Evolutionary conservation across 2,888 invertebrate species (phyloP).

Genomic region (Drosophila siamana): DNA sequence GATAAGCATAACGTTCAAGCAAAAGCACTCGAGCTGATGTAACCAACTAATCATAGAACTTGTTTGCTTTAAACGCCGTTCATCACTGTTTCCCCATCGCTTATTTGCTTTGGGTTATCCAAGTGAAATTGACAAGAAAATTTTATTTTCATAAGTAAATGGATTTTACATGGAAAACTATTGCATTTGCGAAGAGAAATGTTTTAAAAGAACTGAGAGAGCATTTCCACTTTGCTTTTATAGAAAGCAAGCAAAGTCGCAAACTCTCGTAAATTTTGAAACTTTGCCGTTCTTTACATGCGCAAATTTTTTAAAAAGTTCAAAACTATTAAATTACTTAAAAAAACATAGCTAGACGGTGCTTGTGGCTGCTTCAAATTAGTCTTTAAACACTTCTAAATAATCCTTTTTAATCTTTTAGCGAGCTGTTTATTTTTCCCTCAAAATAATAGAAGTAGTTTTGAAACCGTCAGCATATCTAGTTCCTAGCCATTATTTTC

Average conservation of each 20-base stretch:
- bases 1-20: not conserved
- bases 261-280: too few species aligned
- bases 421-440: too few species aligned
- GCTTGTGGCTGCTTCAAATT: too few species aligned
- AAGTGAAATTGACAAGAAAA: not conserved
- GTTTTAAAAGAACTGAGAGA: not conserved
- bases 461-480: not conserved
- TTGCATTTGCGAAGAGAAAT: not conserved
- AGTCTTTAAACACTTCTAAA: too few species aligned
- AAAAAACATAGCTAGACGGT: too few species aligned
- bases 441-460: not conserved
- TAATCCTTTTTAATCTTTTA: too few species aligned
- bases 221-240: not conserved
- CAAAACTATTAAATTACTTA: too few species aligned
- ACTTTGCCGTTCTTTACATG: too few species aligned
- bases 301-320: too few species aligned
- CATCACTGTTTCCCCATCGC: not conserved
- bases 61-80: not conserved
- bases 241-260: too few species aligned
- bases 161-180: not conserved
- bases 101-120: not conserved
- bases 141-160: not conserved
- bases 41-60: slow-evolving; percentile 6
- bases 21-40: not conserved
- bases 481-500: not conserved